A percentile compares a stretch with the other conserved stretches of the same genome.
Evolutionary conservation across 2,888 invertebrate genomes (phyloP).

Genomic region (Neoascia interrupta): DNA sequence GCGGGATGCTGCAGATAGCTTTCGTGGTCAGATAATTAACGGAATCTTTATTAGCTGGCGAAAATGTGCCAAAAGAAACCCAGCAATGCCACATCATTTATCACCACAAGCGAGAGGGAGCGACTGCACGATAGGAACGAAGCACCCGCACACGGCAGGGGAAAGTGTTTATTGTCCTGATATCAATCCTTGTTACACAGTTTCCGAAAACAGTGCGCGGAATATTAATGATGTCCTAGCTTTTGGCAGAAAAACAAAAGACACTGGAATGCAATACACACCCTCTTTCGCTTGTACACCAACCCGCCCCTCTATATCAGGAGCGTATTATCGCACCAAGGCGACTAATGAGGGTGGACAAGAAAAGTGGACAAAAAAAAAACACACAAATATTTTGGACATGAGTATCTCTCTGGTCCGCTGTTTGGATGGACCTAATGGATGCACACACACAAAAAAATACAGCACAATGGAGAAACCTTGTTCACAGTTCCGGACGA

Average conservation of each 20-base stretch:
- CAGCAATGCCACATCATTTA: slow-evolving; percentile 55
- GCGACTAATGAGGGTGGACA: slow-evolving; percentile 59
- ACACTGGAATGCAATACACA: slow-evolving; percentile 53
- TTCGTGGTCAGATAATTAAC: slow-evolving; percentile 64
- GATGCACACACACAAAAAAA: slow-evolving; percentile 55
- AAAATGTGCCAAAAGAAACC: slow-evolving; percentile 55
- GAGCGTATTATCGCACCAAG: slow-evolving; percentile 62
- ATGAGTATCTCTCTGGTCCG: slow-evolving; percentile 39
- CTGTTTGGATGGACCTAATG: slow-evolving; percentile 41
- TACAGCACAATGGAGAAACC: slow-evolving; percentile 62
- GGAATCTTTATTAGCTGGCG: slow-evolving; percentile 61
- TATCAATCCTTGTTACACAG: slow-evolving; percentile 69
- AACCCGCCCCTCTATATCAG: slow-evolving; percentile 26
- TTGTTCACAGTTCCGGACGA: slow-evolving; percentile 67
- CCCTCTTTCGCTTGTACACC: slow-evolving; percentile 19
- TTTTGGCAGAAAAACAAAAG: slow-evolving; percentile 66
- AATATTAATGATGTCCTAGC: slow-evolving; percentile 69
- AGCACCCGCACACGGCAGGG: slow-evolving; percentile 12
- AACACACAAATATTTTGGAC: slow-evolving; percentile 58
- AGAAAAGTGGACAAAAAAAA: slow-evolving; percentile 6
- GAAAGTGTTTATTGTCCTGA: slow-evolving; percentile 66
- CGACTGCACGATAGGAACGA: slow-evolving; percentile 2
- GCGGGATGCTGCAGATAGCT: slow-evolving; percentile 33
- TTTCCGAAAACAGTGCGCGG: slow-evolving; percentile 52
- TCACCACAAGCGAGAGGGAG: slow-evolving; percentile 36